Evolutionary conservation across 2,113 vertebrate genomes (phyloP), one percentile per base, ranked within the genome.

Genomic region (Anarhynchus alexandrinus): DNA sequence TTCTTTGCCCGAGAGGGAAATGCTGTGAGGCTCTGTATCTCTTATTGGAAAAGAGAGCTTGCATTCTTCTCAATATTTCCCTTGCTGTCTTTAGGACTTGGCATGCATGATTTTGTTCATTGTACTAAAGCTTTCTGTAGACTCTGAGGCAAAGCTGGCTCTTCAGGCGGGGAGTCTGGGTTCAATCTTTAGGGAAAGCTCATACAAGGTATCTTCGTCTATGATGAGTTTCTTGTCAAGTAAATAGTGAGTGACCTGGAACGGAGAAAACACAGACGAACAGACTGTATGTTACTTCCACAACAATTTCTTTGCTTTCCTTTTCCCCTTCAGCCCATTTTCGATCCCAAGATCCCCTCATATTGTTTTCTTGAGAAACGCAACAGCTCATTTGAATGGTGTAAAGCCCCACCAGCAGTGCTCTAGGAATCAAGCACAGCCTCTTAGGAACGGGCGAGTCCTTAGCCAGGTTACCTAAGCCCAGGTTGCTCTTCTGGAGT

Each of bases 131-230:
- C 34, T 59, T 89, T 95, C 93, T 57, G 67, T 76, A 78, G 94
- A 73, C 32, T 81, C 61, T 34, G 94, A 85, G 87, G 90, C 76
- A 82, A 94, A 88, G 97, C 74, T 87, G 78, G 40, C 38, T 94
- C 73, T 69, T 99, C 99, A 99, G 97, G 99, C 99, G 5, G 99
- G 99, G 82, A 99, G 98, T 94, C 99, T 98, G 88, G 99, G 99
- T 97, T 99, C 99, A 23, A 99, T 99, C 98, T 99, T 99, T 87
- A 99, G 98, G 7, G 99, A 99, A 89, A 99, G 98, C 87, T 99
- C 99, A 78, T 99, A 99, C 52, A 99, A 98, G 0, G 99, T 99
- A 95, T 99, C 99, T 98, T 99, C 99, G 16, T 99, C 99, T 96
- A 99, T 99, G 98, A 99, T 99, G 88, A 99, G 98, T 27, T 98